phyloP scores from a whole-genome alignment of 2,797 vertebrate species.

The Acanthopagrus latus region DNA sequence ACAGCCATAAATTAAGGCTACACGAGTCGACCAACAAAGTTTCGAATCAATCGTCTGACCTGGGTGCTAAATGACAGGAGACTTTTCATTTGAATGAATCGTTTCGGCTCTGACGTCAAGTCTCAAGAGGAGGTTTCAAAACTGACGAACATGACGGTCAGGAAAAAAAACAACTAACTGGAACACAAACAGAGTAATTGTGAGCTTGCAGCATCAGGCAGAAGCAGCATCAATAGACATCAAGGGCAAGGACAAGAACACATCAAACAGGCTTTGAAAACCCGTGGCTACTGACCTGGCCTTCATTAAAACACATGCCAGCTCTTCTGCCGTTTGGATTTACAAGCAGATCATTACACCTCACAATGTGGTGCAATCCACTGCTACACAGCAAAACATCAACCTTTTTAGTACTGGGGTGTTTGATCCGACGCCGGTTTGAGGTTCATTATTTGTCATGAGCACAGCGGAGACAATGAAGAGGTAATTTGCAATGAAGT shows the following conservation, averaged over 20 bases:
- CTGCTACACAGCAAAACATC: not conserved
- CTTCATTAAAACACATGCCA: conserved; percentile 31
- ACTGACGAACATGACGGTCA: not conserved
- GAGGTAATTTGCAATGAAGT: no score
- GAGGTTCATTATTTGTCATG: not conserved
- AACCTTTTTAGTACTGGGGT: not conserved
- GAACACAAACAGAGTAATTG: not conserved
- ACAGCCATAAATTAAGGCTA: conserved; percentile 9
- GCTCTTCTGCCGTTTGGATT: not conserved
- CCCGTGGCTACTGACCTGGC: not conserved
- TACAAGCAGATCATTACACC: not conserved
- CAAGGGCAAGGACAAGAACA: conserved; percentile 18
- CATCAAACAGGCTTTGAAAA: conserved; percentile 51
- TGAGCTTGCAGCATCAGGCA: not conserved
- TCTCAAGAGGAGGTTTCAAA: not conserved
- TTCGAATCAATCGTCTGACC: conserved; percentile 21
- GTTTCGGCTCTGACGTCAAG: not conserved
- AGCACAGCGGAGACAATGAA: not conserved
- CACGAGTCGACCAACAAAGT: conserved; percentile 16
- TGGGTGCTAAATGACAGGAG: not conserved
- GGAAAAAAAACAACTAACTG: not conserved
- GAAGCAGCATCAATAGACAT: not conserved
- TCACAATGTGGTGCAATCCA: not conserved
- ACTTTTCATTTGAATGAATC: conserved; percentile 12
- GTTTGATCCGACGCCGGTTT: not conserved